These are phyloP conservation scores for Clepsis dumicolana DNA, from an alignment of 2,888 invertebrate genomes.

Conservation along the genomic window DNA sequence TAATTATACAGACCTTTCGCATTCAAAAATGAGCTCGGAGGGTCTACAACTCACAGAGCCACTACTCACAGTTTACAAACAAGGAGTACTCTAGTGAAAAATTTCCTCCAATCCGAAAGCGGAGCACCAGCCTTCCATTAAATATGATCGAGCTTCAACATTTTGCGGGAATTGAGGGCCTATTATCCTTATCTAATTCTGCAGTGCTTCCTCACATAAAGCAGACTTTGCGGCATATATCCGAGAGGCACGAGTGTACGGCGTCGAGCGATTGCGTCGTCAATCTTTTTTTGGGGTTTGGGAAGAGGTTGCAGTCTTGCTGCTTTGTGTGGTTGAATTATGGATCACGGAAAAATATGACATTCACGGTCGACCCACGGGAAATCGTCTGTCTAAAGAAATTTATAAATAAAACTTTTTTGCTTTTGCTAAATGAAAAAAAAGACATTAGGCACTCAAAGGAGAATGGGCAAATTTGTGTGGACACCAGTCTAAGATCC, in stretches of 20 bases:
- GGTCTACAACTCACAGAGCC: no score
- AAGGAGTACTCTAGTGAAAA: neutral
- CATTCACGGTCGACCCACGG: no score
- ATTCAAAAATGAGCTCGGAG: no score
- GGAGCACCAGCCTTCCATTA: conserved; percentile 18
- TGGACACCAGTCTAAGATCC: no score
- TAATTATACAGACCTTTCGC: no score
- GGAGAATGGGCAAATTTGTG: no score
- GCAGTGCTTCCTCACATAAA: conserved; percentile 51
- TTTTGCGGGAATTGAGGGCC: conserved; percentile 46
- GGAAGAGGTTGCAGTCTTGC: neutral
- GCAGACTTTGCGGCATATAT: conserved; percentile 34
- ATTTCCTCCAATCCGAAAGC: neutral
- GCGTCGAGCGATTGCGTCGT: conserved; percentile 6
- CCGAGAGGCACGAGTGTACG: conserved; percentile 11
- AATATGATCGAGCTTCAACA: conserved; percentile 38
- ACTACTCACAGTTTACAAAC: neutral
- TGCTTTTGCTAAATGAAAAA: no score
- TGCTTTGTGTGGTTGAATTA: no score
- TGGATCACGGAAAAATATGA: no score
- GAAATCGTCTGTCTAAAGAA: no score
- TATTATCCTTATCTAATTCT: conserved; percentile 56
- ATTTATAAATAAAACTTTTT: no score
- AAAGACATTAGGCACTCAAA: no score
- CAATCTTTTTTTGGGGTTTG: neutral